Conservation (phyloP, 1,140 invertebrate genomes). For the Batillaria attramentaria region DNA sequence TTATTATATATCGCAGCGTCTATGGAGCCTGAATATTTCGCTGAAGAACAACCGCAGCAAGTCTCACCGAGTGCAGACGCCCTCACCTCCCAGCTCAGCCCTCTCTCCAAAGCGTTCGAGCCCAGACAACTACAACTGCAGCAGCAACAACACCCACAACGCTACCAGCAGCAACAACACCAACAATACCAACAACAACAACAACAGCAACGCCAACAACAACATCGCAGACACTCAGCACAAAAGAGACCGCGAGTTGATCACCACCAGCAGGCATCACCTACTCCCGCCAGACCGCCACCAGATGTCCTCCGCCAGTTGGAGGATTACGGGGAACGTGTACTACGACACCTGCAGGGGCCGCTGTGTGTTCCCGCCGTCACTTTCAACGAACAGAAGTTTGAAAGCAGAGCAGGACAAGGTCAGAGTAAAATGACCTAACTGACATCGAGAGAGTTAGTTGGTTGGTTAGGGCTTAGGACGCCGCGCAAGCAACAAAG, state of each 20-base stretch:
- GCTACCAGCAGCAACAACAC: neutral
- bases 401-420: neutral
- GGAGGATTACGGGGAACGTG: neutral
- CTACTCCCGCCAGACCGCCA: too few relatives aligned
- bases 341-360: neutral
- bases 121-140: neutral
- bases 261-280: too few relatives aligned
- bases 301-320: too few relatives aligned
- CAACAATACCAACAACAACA: neutral
- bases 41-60: too few relatives aligned
- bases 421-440: neutral
- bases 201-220: neutral
- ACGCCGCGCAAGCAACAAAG: neutral
- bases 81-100: too few relatives aligned
- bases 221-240: neutral
- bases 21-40: too few relatives aligned
- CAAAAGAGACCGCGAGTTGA: too few relatives aligned
- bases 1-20: too few relatives aligned
- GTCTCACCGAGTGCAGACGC: too few relatives aligned
- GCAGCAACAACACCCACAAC: neutral
- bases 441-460: neutral
- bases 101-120: neutral
- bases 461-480: neutral
- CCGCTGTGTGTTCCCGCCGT: constrained; percentile 10
- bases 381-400: constrained; percentile 26